Conservation (phyloP, 2,797 vertebrate genomes). For the Sciurus carolinensis region DNA sequence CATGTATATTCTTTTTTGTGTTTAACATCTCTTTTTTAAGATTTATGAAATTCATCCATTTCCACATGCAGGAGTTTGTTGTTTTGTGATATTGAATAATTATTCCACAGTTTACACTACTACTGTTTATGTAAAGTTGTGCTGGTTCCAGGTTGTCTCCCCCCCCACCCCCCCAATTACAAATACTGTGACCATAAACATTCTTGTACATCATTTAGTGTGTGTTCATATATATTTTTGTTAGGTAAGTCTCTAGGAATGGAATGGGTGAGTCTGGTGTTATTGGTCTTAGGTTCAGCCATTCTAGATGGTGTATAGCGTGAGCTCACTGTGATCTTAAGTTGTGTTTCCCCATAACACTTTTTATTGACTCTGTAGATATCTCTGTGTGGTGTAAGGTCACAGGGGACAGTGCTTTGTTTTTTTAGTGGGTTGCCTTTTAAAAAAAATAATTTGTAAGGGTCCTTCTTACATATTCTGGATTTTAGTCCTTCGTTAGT, state of each 20-base stretch:
- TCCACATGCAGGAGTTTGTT: neutral
- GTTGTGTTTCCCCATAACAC: neutral
- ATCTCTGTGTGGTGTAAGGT: neutral
- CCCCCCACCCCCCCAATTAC: neutral
- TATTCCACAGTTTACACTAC: neutral
- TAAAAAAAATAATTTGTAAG: neutral
- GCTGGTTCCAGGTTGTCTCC: neutral
- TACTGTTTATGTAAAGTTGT: neutral
- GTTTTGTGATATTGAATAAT: neutral
- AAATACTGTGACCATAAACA: neutral
- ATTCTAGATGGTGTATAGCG: neutral
- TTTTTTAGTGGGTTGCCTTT: neutral
- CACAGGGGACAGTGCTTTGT: neutral
- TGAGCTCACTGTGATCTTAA: conserved; percentile 20
- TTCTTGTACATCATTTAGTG: neutral
- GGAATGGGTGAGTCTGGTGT: neutral
- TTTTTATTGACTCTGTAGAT: neutral
- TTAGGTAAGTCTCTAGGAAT: neutral
- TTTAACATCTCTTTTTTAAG: neutral
- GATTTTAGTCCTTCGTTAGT: neutral
- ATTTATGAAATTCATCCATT: neutral
- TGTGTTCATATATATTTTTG: neutral
- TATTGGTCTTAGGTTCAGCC: neutral
- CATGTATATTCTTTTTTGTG: neutral
- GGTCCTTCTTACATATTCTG: neutral